Conservation (phyloP, 1,140 invertebrate species). For the Oedothorax gibbosus region DNA sequence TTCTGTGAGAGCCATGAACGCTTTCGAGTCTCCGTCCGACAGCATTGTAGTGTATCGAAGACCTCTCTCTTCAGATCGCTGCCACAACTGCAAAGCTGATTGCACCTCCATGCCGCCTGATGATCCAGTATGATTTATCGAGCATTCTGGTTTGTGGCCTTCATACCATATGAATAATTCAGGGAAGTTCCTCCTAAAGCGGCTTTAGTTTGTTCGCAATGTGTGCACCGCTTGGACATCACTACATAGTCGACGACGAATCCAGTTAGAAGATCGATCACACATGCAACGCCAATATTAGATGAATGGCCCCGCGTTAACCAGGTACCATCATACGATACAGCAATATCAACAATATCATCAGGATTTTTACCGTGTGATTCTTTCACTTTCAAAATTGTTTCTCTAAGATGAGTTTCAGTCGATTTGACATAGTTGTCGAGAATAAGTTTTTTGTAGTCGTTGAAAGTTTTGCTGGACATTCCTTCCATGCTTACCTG, state of each 20-base stretch:
- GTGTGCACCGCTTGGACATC: neutral
- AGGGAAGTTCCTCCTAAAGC: neutral
- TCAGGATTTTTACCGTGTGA: neutral
- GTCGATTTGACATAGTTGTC: no score
- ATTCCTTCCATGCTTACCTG: no score
- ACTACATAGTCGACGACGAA: conserved; percentile 2
- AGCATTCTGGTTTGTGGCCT: neutral
- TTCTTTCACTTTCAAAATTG: no score
- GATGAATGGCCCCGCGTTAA: neutral
- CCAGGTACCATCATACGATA: no score
- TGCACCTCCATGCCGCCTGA: conserved; percentile 17
- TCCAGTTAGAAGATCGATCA: conserved; percentile 3
- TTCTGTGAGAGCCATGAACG: neutral
- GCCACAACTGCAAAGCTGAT: neutral
- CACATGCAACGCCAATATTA: conserved; percentile 8
- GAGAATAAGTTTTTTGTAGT: no score
- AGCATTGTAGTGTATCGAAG: conserved; percentile 6
- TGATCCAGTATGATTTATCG: neutral
- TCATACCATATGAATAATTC: conserved; percentile 10
- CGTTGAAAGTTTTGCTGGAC: no score
- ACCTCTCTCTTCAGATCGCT: neutral
- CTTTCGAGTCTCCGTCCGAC: conserved; percentile 3
- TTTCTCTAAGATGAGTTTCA: no score
- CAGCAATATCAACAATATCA: no score
- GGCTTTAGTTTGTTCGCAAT: neutral